These are phyloP conservation scores for Biston stratarius DNA, from an alignment of 2,888 invertebrate species.

Conservation along the genomic window DNA sequence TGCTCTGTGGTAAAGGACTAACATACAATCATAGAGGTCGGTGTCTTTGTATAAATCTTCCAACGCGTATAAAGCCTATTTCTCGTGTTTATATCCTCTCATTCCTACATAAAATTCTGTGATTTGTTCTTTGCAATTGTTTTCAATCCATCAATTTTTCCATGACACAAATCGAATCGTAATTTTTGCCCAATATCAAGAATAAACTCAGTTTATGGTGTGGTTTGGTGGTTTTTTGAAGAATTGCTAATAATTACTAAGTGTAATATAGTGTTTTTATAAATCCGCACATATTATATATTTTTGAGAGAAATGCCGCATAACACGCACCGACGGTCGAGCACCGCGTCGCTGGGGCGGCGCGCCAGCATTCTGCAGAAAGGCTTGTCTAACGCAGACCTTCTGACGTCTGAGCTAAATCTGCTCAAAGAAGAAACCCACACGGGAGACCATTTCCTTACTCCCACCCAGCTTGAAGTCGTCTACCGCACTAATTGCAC, in stretches of 20 bases:
- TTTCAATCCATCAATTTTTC: no score
- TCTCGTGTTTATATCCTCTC: no score
- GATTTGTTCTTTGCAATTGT: no score
- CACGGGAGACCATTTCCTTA: constrained; percentile 79
- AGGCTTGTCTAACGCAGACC: constrained; percentile 44
- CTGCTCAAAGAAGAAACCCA: constrained; percentile 72
- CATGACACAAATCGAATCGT: no score
- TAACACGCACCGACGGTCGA: constrained; percentile 53
- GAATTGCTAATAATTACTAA: neutral
- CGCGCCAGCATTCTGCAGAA: constrained; percentile 35
- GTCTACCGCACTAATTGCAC: constrained; percentile 77
- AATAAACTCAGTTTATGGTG: no score
- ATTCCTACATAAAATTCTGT: no score
- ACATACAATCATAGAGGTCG: no score
- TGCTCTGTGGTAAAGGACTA: no score
- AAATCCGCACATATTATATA: neutral
- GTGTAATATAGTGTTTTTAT: neutral
- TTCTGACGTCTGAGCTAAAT: constrained; percentile 56
- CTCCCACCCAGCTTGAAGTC: constrained; percentile 71
- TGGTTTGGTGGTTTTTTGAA: neutral
- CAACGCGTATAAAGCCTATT: no score
- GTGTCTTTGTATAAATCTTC: no score
- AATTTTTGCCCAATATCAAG: no score
- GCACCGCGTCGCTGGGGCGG: constrained; percentile 31
- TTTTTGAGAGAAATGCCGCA: constrained; percentile 54